phyloP scores from a whole-genome alignment of 2,113 vertebrate species.

The Trematomus loennbergii region DNA sequence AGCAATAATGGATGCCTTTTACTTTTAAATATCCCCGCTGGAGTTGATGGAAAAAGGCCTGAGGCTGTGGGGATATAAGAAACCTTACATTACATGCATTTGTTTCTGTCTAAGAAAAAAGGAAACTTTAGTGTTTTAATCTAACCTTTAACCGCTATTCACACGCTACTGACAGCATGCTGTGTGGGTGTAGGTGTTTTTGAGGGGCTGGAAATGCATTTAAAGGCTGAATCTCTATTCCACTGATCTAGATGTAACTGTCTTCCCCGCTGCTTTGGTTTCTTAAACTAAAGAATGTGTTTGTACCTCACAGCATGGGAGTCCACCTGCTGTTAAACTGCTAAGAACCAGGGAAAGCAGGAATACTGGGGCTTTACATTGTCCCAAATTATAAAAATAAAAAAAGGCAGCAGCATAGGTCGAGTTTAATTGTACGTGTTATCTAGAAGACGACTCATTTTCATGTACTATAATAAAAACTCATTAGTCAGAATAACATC shows the following conservation, averaged over 20 bases:
- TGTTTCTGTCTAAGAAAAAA: slow-evolving; percentile 36
- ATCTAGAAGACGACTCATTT: background rate
- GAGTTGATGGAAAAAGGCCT: slow-evolving; percentile 27
- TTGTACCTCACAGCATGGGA: slow-evolving; percentile 18
- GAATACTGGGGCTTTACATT: background rate
- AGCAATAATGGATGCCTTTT: slow-evolving; percentile 55
- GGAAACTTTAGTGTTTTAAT: slow-evolving; percentile 9
- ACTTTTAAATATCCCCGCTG: slow-evolving; percentile 43
- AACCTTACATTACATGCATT: slow-evolving; percentile 27
- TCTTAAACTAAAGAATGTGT: slow-evolving; percentile 36
- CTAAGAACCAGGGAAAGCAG: background rate
- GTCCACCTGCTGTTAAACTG: slow-evolving; percentile 22
- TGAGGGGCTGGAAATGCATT: slow-evolving; percentile 35
- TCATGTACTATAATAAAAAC: background rate
- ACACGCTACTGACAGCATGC: slow-evolving; percentile 36
- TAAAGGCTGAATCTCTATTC: slow-evolving; percentile 27
- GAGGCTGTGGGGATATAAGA: slow-evolving; percentile 19
- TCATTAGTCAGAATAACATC: background rate
- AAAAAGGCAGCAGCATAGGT: background rate
- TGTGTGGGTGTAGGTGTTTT: slow-evolving; percentile 55
- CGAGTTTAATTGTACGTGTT: background rate
- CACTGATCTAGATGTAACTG: slow-evolving; percentile 28
- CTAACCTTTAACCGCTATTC: slow-evolving; percentile 28
- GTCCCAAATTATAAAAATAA: background rate
- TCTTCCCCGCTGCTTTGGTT: slow-evolving; percentile 37